A percentile compares a stretch with the other conserved stretches of the same genome.
These are phyloP conservation scores for Australoheros facetus DNA, from an alignment of 2,797 vertebrate species.

Conservation along the genomic window DNA sequence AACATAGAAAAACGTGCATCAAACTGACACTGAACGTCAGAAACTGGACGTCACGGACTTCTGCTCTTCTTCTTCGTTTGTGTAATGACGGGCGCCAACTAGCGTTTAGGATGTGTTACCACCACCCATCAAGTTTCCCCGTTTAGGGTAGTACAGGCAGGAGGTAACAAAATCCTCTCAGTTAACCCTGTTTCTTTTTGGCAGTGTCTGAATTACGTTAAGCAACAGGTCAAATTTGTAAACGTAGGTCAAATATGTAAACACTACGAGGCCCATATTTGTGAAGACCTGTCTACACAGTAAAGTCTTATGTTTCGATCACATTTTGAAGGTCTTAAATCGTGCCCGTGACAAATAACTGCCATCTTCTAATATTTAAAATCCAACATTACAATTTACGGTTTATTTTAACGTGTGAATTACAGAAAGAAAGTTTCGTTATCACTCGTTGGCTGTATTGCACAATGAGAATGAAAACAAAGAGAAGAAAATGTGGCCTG, in stretches of 20 bases:
- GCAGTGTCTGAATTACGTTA: not conserved
- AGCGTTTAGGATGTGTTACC: not conserved
- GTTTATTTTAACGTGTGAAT: not conserved
- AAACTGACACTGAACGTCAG: constrained; percentile 70
- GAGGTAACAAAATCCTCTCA: not conserved
- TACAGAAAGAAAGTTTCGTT: not conserved
- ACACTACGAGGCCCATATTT: not conserved
- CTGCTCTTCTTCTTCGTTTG: not conserved
- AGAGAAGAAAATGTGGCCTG: not conserved
- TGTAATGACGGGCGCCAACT: not conserved
- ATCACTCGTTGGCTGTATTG: fast-evolving
- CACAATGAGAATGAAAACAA: not conserved
- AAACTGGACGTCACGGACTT: constrained; percentile 37
- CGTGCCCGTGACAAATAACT: not conserved
- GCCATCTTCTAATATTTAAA: not conserved
- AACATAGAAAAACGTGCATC: not conserved
- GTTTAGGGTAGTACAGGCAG: not conserved
- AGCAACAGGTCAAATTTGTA: no score
- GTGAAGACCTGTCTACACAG: not conserved
- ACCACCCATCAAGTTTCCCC: fast-evolving
- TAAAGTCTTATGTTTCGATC: not conserved
- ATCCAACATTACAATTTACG: not conserved
- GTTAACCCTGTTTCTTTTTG: not conserved
- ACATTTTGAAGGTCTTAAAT: not conserved
- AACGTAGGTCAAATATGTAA: no score